Evolutionary conservation across 2,113 vertebrate genomes (phyloP).

Genomic region (Gobius niger): DNA sequence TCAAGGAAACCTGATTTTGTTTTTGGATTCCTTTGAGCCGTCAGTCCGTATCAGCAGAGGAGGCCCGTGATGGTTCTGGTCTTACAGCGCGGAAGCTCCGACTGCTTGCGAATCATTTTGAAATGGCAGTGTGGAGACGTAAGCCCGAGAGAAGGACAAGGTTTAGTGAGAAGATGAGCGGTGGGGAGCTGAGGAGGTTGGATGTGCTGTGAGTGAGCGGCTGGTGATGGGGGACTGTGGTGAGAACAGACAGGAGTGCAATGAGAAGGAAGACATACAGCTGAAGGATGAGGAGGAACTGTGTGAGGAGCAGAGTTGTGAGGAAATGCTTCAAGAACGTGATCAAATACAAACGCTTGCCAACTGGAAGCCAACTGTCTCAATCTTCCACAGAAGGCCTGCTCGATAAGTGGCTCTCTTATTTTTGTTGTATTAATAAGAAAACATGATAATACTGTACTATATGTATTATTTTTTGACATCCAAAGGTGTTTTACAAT

Average conservation of each 20-base stretch:
- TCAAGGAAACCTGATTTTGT: conserved; percentile 76
- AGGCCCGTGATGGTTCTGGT: conserved; percentile 67
- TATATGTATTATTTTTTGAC: no score
- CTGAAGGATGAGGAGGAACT: conserved; percentile 32
- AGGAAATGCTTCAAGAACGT: conserved; percentile 13
- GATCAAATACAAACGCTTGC: no score
- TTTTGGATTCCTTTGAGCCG: conserved; percentile 75
- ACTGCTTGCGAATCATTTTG: conserved; percentile 71
- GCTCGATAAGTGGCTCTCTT: no score
- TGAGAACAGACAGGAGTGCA: conserved; percentile 63
- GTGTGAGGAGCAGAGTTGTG: conserved; percentile 40
- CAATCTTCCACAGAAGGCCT: no score
- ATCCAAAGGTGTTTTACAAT: no score
- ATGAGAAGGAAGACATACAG: conserved; percentile 71
- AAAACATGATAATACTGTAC: no score
- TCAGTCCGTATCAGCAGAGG: conserved; percentile 67
- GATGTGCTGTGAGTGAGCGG: conserved; percentile 66
- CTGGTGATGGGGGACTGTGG: conserved; percentile 51
- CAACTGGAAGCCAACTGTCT: no score
- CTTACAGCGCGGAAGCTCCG: conserved; percentile 60
- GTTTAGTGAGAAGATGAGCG: conserved; percentile 76
- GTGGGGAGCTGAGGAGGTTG: conserved; percentile 55
- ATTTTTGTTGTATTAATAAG: no score
- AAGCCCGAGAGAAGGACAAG: conserved; percentile 77
- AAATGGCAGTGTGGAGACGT: conserved; percentile 73